Evolutionary conservation across 2,888 invertebrate genomes (phyloP), one percentile per base, ranked within the genome.

Genomic region (Standfussiana lucernea): DNA sequence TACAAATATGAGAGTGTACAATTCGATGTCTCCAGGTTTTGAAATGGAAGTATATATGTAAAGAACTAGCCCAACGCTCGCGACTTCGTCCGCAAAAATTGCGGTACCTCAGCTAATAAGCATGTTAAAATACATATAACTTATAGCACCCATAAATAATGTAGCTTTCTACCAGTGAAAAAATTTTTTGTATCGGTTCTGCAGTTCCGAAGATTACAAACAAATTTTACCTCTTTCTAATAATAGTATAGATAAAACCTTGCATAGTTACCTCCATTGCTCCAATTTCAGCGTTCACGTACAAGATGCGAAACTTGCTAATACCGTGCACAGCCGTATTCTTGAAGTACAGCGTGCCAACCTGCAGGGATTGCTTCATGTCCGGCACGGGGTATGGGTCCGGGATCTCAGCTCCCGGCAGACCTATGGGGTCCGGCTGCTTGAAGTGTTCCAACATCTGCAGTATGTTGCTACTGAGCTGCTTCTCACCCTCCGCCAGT

Each of bases 351-450:
- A 99, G 97, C 15, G 97, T 98, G 50, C 97, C 97, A 84, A 98
- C 97, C 5, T 98, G 97, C 80, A 98, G 97, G 53, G 97, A 97
- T 88, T 98, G 98, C 75, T 97, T 97, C 95, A 98, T 97, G 86
- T 98, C 97, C 0, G 98, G 98, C 40, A 99, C 97, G 1, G 97
- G 95, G 95, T 98, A 97, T 0, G 99, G 99, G 91, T 99, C 99
- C 0, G 98, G 98, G 72, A 99, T 97, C 1, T 98, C 97, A 0
- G 97, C 98, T 0, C 98, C 98, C 0, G 99, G 99, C n/a, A 99
- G 92, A 11, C 98, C 98, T 10, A 98, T 95, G 0, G 98, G 98
- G 93, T 98, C 98, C 28, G 97, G 97, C 90, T 98, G 97, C 93
- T 98, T 98, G 93, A 98, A 99, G 91, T 99, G 98, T 77, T 98